Base-by-base conservation (phyloP, 1,140 invertebrate genomes). In the Cepaea nemoralis region DNA sequence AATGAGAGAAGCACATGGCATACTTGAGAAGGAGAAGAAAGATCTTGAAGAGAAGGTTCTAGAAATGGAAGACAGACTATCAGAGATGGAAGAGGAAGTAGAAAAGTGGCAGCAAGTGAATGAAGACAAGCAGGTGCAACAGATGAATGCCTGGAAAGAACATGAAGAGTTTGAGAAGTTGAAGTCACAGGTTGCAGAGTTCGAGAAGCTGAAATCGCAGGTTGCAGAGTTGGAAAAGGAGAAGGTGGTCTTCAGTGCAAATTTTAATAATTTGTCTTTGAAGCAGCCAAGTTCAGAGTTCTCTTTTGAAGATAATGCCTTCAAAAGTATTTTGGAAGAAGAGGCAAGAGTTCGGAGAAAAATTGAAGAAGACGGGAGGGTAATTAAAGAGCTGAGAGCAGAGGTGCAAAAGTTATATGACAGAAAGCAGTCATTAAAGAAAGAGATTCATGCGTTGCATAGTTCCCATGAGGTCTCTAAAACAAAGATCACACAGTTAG, bases 351-450 rank as follows among this genome's bases (percentile, higher is more conserved):
- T 80, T 14, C 0, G 78, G n/a, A 59, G 31, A 22, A 35, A 80
- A 48, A 37, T 82, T 40, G 77, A 83, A 59, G 37, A n/a, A 24
- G 83, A 83, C 80, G 77, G 81, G 37, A 80, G 66, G 33, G 33
- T 78, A 50, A 83, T 80, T 67, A 22, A 37, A 16, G 40, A 67
- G 6, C 76, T 93, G 27, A 92, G 92, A 81, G 84, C 88, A 27
- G 90, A 90, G 82, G 71, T 93, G 12, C 50, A 73, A 37, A 73
- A 73, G 45, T 50, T 77, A 6, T 77, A 69, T 45, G 42, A 50
- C 16, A 42, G 66, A n/a, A 82, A 69, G 63, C 55, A 82, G 37
- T 1, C 1, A 24, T 37, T 75, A 45, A 81, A 75, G 27, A 0
- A 70, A 33, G 12, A 69, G 19, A 8, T 78, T 27, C 59, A 19